These are phyloP conservation scores for Mesembrinibis cayennensis DNA, from an alignment of 2,113 vertebrate species.

Conservation along the genomic window DNA sequence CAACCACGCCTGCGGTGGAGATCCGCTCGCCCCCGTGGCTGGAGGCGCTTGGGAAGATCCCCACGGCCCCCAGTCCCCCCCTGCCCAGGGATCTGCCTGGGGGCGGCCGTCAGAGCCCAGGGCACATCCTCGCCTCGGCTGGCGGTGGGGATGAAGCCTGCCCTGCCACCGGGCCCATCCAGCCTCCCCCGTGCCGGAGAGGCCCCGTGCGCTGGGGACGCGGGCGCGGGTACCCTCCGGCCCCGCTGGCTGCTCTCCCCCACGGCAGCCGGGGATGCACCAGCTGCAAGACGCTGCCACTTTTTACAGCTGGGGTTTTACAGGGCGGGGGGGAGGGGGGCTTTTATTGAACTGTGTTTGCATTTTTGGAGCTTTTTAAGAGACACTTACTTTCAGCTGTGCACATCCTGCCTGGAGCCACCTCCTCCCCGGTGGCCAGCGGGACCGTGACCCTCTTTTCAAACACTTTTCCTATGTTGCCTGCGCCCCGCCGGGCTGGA, in stretches of 20 bases:
- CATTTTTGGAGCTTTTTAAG: slow-evolving; percentile 62
- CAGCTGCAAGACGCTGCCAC: neutral
- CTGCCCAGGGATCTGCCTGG: neutral
- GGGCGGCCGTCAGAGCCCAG: neutral
- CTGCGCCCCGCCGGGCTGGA: neutral
- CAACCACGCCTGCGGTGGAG: fast-evolving
- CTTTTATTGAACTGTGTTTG: slow-evolving; percentile 52
- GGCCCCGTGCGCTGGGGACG: fast-evolving
- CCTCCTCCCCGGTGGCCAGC: neutral
- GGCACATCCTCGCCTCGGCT: fast-evolving
- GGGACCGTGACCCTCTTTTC: neutral
- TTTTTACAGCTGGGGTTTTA: slow-evolving; percentile 58
- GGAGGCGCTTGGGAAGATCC: neutral
- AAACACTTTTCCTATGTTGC: neutral
- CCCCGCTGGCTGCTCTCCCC: neutral
- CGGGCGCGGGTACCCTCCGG: fast-evolving
- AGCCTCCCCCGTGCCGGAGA: neutral
- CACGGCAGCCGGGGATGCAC: fast-evolving
- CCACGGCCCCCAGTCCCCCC: too few species aligned
- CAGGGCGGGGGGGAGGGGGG: slow-evolving; percentile 2
- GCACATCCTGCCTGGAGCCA: neutral
- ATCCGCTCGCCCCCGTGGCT: neutral
- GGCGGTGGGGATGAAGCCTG: neutral
- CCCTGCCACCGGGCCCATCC: neutral
- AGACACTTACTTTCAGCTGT: neutral